Percentiles rank a stretch among this genome's conserved stretches.
phyloP scores from a whole-genome alignment of 92 coral and sea anemone genomes.

The Plumapathes pennacea region DNA sequence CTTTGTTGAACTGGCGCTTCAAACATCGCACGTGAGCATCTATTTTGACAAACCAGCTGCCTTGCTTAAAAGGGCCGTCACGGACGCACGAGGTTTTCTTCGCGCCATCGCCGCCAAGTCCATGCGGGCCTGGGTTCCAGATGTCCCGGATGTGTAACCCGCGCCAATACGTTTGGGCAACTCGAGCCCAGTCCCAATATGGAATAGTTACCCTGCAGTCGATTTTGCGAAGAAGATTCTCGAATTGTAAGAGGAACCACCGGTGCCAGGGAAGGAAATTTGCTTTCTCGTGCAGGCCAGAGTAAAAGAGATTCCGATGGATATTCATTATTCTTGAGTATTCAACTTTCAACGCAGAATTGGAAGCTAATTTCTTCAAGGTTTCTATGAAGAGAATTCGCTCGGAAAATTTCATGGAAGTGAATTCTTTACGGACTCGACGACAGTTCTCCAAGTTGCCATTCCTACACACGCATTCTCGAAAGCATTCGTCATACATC shows the following conservation, averaged over 20 bases:
- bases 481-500: slow-evolving; percentile 49
- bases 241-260: slow-evolving; percentile 66
- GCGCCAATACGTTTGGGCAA: slow-evolving; percentile 18
- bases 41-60: slow-evolving; percentile 35
- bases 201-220: slow-evolving; percentile 83
- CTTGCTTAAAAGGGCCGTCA: slow-evolving; percentile 56
- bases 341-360: slow-evolving; percentile 58
- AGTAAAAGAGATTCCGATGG: slow-evolving; percentile 49
- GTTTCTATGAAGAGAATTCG: slow-evolving; percentile 55
- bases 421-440: slow-evolving; percentile 72
- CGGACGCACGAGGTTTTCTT: slow-evolving; percentile 42
- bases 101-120: slow-evolving; percentile 69
- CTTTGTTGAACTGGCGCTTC: slow-evolving; percentile 45
- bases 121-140: slow-evolving; percentile 64
- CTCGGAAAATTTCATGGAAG: slow-evolving; percentile 56
- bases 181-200: slow-evolving; percentile 74
- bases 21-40: slow-evolving; percentile 61
- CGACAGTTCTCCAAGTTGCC: slow-evolving; percentile 46
- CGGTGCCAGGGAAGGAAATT: slow-evolving; percentile 87
- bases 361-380: slow-evolving; percentile 59
- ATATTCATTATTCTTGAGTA: slow-evolving; percentile 42
- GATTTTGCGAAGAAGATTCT: slow-evolving; percentile 58
- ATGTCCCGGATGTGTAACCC: slow-evolving; percentile 26
- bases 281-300: slow-evolving; percentile 61
- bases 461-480: slow-evolving; percentile 44